Evolutionary conservation across 2,113 vertebrate genomes (phyloP).

Genomic region (Scytalopus superciliaris): DNA sequence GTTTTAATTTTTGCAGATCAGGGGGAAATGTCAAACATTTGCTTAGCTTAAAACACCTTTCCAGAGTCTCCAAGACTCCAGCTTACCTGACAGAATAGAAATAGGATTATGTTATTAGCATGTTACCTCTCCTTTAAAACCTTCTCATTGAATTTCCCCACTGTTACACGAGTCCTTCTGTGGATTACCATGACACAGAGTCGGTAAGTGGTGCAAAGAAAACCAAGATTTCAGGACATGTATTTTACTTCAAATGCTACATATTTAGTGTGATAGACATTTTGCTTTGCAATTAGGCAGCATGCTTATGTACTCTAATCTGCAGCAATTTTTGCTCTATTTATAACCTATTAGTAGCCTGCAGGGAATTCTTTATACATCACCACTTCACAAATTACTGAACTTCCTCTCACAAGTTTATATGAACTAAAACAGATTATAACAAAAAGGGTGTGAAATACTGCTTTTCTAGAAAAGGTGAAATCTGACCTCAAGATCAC

Average conservation of each 20-base stretch:
- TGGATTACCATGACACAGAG: background rate
- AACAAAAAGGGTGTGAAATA: background rate
- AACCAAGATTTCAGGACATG: background rate
- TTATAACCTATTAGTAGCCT: constrained; percentile 15
- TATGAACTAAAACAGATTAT: background rate
- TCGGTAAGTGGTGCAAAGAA: background rate
- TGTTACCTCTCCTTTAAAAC: background rate
- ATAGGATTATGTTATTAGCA: background rate
- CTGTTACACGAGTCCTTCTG: background rate
- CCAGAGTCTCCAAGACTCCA: background rate
- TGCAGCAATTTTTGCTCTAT: constrained; percentile 26
- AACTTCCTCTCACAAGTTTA: background rate
- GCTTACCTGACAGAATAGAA: background rate
- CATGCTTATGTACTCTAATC: background rate
- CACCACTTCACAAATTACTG: background rate
- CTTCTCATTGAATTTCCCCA: background rate
- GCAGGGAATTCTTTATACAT: background rate
- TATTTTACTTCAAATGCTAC: background rate
- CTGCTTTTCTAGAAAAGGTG: background rate
- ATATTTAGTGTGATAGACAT: background rate
- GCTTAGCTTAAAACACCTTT: background rate
- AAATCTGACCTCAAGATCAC: background rate
- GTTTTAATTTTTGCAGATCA: background rate
- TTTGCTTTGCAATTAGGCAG: constrained; percentile 8
- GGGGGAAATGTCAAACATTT: background rate